phyloP scores from a whole-genome alignment of 1,140 invertebrate genomes.

The Hermetia illucens region DNA sequence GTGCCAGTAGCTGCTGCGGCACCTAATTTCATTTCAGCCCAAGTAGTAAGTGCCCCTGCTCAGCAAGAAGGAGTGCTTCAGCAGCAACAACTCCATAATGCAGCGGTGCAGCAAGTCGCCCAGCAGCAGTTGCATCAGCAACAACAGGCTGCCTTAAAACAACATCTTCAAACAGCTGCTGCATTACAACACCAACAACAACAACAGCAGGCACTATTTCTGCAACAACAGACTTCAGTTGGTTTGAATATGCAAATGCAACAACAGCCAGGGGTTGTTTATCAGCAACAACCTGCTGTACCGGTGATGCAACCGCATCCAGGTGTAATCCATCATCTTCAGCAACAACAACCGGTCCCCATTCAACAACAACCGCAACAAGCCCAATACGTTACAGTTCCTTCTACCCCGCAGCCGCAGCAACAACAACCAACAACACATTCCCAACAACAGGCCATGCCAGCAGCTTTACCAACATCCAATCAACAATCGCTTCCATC shows the following conservation, averaged over 20 bases:
- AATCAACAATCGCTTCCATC: slow-evolving; percentile 12
- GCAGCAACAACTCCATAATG: slow-evolving; percentile 34
- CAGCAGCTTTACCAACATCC: slow-evolving; percentile 8
- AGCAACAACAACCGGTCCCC: slow-evolving; percentile 5
- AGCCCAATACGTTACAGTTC: slow-evolving; percentile 9
- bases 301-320: slow-evolving; percentile 9
- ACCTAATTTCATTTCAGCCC: slow-evolving; percentile 17
- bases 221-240: slow-evolving; percentile 8
- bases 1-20: slow-evolving; percentile 33
- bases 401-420: slow-evolving; percentile 2
- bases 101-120: slow-evolving; percentile 21
- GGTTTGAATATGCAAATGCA: too few relatives aligned
- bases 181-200: slow-evolving; percentile 16
- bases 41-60: slow-evolving; percentile 15
- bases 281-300: slow-evolving; percentile 11
- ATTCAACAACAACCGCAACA: slow-evolving; percentile 7
- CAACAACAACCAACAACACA: slow-evolving; percentile 3
- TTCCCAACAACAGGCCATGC: not conserved
- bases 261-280: slow-evolving; percentile 4
- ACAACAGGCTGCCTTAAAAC: slow-evolving; percentile 30
- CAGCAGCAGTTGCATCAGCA: slow-evolving; percentile 37
- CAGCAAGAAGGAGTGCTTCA: slow-evolving; percentile 14
- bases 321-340: slow-evolving; percentile 6
- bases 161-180: slow-evolving; percentile 24
- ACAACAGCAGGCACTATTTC: slow-evolving; percentile 8